These are phyloP conservation scores for Nannospalax galili DNA, from an alignment of 2,113 vertebrate species.

Conservation along the genomic window DNA sequence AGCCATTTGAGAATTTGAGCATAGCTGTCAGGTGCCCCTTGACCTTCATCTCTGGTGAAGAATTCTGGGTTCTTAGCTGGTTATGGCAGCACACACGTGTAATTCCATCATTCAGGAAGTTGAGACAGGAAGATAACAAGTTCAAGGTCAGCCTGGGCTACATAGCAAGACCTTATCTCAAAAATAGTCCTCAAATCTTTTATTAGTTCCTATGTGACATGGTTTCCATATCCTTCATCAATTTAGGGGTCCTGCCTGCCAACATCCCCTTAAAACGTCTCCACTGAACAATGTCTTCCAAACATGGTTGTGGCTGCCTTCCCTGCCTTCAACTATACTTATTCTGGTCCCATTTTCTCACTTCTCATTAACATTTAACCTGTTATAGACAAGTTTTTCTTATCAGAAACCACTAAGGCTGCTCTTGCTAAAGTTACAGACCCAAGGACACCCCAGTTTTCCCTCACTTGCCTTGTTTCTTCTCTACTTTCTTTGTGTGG, in stretches of 20 bases:
- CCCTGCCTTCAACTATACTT: no score
- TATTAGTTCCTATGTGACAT: not conserved
- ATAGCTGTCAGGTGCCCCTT: not conserved
- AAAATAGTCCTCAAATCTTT: not conserved
- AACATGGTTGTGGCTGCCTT: no score
- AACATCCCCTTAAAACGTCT: no score
- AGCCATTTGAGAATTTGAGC: not conserved
- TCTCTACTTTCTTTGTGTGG: no score
- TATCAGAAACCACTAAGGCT: not conserved
- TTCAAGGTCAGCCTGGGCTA: not conserved
- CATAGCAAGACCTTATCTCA: not conserved
- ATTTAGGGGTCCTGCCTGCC: no score
- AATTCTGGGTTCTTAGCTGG: not conserved
- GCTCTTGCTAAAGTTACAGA: not conserved
- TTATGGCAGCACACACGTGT: not conserved
- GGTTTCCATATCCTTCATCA: not conserved
- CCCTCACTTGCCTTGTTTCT: not conserved
- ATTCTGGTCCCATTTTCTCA: no score
- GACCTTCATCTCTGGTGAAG: not conserved
- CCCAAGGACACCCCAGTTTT: not conserved
- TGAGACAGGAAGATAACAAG: not conserved
- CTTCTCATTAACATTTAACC: no score
- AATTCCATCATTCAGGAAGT: not conserved
- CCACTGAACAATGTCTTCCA: not conserved
- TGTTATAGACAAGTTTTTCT: not conserved